Evolutionary conservation across 2,888 invertebrate species (phyloP).

Genomic region (Erebia palarica): DNA sequence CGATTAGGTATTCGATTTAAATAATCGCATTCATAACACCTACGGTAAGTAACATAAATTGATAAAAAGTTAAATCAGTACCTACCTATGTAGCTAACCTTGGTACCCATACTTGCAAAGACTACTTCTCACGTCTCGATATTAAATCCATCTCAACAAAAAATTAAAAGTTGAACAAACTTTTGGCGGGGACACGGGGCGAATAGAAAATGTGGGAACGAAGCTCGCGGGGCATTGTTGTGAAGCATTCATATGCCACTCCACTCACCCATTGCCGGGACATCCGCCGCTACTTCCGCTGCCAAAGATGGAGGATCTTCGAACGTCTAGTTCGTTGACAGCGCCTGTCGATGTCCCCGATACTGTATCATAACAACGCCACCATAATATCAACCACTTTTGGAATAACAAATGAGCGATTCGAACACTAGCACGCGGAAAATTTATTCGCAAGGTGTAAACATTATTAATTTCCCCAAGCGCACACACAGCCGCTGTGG

Average conservation of each 20-base stretch:
- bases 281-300: constrained; percentile 81
- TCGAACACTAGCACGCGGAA: constrained; percentile 37
- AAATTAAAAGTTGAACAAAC: constrained; percentile 80
- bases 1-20: too few species aligned
- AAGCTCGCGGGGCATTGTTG: constrained; percentile 67
- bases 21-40: too few species aligned
- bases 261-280: constrained; percentile 79
- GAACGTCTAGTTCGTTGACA: constrained; percentile 75
- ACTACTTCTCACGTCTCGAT: constrained; percentile 31
- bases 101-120: not conserved
- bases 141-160: constrained; percentile 65
- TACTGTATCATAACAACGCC: constrained; percentile 56
- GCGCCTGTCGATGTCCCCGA: constrained; percentile 53
- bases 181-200: constrained; percentile 74
- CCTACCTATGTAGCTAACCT: not conserved
- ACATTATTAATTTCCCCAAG: constrained; percentile 45
- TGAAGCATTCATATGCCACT: constrained; percentile 77
- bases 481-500: constrained; percentile 62
- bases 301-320: constrained; percentile 81
- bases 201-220: constrained; percentile 78
- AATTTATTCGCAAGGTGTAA: constrained; percentile 39
- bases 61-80: not conserved
- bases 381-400: constrained; percentile 46
- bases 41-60: too few species aligned
- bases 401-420: constrained; percentile 44